Conservation (phyloP, 30 jellyfish, hydroid and myxozoan genomes). For the Hydractinia echinata region DNA sequence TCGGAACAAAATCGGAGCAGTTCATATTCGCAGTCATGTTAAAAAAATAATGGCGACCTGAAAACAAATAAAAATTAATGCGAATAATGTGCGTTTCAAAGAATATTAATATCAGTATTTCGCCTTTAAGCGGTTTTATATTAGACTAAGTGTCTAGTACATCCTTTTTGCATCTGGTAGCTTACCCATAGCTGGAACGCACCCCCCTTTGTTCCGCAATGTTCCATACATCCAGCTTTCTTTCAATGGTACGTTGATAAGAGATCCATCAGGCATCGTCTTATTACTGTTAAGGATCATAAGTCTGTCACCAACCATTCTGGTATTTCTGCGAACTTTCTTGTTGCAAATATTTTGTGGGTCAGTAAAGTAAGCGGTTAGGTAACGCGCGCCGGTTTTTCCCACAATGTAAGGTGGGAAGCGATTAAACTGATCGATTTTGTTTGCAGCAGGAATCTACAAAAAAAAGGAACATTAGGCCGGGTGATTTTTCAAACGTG, state of each 20-base stretch:
- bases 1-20: constrained; percentile 69
- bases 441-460: no score
- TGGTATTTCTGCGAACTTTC: constrained; percentile 19
- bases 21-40: constrained; percentile 56
- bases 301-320: constrained; percentile 34
- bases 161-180: not conserved
- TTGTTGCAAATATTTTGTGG: constrained; percentile 38
- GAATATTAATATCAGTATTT: not conserved
- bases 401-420: no score
- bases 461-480: no score
- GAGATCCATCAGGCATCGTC: constrained; percentile 5
- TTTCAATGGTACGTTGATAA: constrained; percentile 27
- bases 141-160: no score
- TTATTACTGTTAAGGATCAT: not conserved
- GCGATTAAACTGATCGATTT: no score
- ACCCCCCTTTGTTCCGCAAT: constrained; percentile 57
- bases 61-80: not conserved
- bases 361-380: constrained; percentile 60
- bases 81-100: not conserved
- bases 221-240: constrained; percentile 33
- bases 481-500: no score
- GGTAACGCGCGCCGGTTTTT: no score
- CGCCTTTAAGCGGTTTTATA: no score
- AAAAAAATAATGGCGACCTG: constrained; percentile 95
- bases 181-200: constrained; percentile 56